phyloP scores from a whole-genome alignment of 2,797 vertebrate genomes.

The Enteromius anoplus region DNA sequence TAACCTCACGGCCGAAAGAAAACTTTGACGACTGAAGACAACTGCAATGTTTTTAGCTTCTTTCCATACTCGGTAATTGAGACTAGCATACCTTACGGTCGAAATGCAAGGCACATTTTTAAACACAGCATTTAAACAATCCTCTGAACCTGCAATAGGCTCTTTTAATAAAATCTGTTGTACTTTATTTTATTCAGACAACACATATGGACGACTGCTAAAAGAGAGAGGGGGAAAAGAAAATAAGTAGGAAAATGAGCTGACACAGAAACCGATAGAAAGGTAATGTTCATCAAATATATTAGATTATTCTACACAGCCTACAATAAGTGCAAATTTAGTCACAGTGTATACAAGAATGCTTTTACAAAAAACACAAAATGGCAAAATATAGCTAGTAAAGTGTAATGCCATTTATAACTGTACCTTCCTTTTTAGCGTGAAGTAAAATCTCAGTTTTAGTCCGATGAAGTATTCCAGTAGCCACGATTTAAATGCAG shows the following conservation, averaged over 20 bases:
- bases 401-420: not conserved
- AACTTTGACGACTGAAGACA: not conserved
- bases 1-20: slow-evolving; percentile 5
- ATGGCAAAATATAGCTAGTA: not conserved
- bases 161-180: not conserved
- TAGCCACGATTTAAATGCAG: not conserved
- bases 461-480: not conserved
- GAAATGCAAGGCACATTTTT: not conserved
- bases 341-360: not conserved
- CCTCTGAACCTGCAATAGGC: not conserved
- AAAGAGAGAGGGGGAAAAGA: not conserved
- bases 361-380: not conserved
- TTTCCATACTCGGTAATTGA: not conserved
- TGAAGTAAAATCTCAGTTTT: slow-evolving; percentile 7
- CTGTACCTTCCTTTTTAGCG: slow-evolving; percentile 31
- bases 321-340: not conserved
- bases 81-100: not conserved
- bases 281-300: not conserved
- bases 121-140: not conserved
- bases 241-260: not conserved
- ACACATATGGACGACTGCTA: not conserved
- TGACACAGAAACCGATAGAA: not conserved
- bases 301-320: not conserved
- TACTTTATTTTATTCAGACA: not conserved
- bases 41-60: not conserved